phyloP scores from a whole-genome alignment of 2,113 vertebrate genomes.

The Herpailurus yagouaroundi region DNA sequence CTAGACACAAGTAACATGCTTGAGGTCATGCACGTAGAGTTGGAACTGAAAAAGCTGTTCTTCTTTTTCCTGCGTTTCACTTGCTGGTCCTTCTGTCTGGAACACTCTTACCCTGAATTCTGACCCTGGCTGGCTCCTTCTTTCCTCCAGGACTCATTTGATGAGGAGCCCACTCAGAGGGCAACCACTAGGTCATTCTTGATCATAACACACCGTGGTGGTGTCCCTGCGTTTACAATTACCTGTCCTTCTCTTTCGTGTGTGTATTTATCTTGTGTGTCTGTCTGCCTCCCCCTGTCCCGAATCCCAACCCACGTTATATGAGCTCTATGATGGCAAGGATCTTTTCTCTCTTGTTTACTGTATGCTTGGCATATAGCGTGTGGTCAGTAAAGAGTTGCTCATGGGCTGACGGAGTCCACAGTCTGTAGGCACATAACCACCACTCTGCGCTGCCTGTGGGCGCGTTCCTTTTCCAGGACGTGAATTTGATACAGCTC shows the following conservation, averaged over 20 bases:
- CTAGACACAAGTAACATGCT: background rate
- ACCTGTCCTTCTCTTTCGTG: background rate
- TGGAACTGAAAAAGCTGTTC: background rate
- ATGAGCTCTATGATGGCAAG: background rate
- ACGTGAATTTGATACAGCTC: background rate
- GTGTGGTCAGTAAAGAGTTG: background rate
- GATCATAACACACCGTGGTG: background rate
- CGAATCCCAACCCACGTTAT: background rate
- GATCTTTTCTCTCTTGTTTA: background rate
- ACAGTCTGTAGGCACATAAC: background rate
- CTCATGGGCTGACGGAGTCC: background rate
- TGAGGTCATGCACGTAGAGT: fast-evolving
- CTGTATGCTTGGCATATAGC: background rate
- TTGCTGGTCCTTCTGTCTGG: background rate
- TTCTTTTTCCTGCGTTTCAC: background rate
- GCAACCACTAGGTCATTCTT: background rate
- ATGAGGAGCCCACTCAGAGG: background rate
- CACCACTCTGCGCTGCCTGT: background rate
- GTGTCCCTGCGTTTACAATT: background rate
- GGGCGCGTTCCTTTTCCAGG: background rate
- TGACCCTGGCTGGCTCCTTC: background rate
- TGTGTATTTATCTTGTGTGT: background rate
- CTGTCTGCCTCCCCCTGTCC: background rate
- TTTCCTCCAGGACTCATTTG: background rate
- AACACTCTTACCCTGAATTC: background rate